These are phyloP conservation scores for Leistus spinibarbis DNA, from an alignment of 2,888 invertebrate genomes.

Conservation along the genomic window DNA sequence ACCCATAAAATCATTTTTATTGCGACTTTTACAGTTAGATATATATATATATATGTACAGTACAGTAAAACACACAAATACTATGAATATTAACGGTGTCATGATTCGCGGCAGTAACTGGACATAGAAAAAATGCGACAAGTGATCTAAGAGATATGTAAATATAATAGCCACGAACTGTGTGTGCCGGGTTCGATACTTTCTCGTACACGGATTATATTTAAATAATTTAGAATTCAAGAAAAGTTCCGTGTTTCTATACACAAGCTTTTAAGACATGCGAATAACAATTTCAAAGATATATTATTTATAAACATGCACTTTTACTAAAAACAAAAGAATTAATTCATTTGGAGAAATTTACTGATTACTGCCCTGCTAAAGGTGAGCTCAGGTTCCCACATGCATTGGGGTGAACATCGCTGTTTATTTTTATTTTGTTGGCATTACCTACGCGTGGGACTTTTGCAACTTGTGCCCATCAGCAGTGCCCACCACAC, in stretches of 20 bases:
- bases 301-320: too few species aligned
- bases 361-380: background rate
- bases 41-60: too few species aligned
- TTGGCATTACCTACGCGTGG: background rate
- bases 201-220: background rate
- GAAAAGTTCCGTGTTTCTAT: background rate
- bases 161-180: background rate
- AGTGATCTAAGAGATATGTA: background rate
- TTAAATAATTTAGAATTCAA: background rate
- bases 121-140: background rate
- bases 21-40: background rate
- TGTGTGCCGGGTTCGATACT: background rate
- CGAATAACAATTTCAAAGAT: background rate
- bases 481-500: background rate
- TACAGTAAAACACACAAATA: background rate
- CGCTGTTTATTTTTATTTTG: background rate
- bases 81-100: background rate
- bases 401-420: background rate
- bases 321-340: too few species aligned
- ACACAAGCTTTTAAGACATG: too few species aligned
- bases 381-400: background rate
- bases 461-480: background rate
- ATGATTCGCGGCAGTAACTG: background rate
- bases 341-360: too few species aligned
- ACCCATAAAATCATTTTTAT: background rate